A percentile compares a stretch with the other conserved stretches of the same genome.
phyloP scores from a whole-genome alignment of 1,140 invertebrate species.

The Micrasema longulum region DNA sequence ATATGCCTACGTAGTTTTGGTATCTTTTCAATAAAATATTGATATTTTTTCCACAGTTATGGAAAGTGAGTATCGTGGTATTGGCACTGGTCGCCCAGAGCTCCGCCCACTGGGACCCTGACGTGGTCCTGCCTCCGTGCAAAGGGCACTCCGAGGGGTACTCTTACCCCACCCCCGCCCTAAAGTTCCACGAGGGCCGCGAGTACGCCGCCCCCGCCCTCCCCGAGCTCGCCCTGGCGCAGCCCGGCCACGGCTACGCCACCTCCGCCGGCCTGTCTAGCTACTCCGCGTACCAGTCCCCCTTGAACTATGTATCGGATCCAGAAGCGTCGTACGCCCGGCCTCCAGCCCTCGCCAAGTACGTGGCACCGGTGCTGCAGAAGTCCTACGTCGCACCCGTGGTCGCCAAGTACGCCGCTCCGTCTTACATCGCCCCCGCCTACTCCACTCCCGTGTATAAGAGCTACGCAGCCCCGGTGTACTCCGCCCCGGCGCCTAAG shows the following conservation, averaged over 20 bases:
- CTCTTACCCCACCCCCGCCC: constrained; percentile 60
- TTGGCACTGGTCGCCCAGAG: constrained; percentile 53
- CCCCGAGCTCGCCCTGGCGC: constrained; percentile 37
- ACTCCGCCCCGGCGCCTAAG: constrained; percentile 29
- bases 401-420: constrained; percentile 7
- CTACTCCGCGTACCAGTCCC: constrained; percentile 39
- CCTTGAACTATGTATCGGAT: constrained; percentile 36
- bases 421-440: constrained; percentile 48
- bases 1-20: too few relatives aligned
- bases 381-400: constrained; percentile 55
- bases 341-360: constrained; percentile 65
- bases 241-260: constrained; percentile 54
- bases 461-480: constrained; percentile 51
- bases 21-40: too few relatives aligned
- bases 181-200: constrained; percentile 59
- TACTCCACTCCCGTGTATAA: constrained; percentile 34
- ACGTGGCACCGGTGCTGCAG: constrained; percentile 59
- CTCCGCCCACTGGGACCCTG: constrained; percentile 65
- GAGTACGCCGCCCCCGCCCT: constrained; percentile 56
- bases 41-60: constrained; percentile 33
- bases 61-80: constrained; percentile 46
- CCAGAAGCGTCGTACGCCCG: constrained; percentile 58
- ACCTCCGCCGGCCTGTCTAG: constrained; percentile 64
- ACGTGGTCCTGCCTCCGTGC: constrained; percentile 65
- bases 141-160: constrained; percentile 58